These are phyloP conservation scores for Thecocarcelia acutangulata DNA, from an alignment of 2,888 invertebrate genomes.

Conservation along the genomic window DNA sequence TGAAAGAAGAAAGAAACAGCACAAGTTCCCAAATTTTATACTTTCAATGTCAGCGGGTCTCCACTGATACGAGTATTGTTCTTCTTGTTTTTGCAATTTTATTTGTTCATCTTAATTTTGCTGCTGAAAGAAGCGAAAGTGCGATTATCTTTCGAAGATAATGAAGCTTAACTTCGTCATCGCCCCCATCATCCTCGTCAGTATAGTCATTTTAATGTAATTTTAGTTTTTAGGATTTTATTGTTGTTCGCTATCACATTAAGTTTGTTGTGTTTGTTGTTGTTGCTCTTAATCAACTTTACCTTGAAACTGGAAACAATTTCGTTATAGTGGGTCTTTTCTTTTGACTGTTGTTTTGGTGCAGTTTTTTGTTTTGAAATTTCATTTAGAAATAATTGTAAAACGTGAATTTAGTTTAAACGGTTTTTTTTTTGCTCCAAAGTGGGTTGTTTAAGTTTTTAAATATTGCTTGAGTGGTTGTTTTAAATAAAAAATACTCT, in stretches of 20 bases:
- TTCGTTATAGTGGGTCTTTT: constrained; percentile 6
- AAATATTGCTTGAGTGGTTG: constrained; percentile 52
- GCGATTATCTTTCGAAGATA: constrained; percentile 35
- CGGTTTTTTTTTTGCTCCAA: constrained; percentile 11
- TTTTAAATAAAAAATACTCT: constrained; percentile 3
- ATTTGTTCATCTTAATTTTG: too few relatives aligned
- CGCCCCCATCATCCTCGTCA: constrained; percentile 18
- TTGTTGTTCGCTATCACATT: constrained; percentile 27
- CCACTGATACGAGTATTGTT: constrained; percentile 13
- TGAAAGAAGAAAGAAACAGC: background rate
- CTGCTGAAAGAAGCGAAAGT: constrained; percentile 27
- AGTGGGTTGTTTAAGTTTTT: constrained; percentile 10
- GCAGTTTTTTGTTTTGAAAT: background rate
- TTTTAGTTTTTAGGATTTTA: constrained; percentile 41
- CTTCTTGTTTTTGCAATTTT: constrained; percentile 7
- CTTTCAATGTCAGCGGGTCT: constrained; percentile 52
- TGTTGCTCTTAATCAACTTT: constrained; percentile 58
- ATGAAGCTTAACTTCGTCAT: constrained; percentile 57
- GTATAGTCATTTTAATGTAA: constrained; percentile 38
- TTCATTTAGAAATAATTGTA: constrained; percentile 52
- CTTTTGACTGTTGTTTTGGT: background rate
- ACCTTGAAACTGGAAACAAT: constrained; percentile 59
- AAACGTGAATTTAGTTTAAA: constrained; percentile 61
- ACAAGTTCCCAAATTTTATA: constrained; percentile 3
- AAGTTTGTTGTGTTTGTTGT: constrained; percentile 32